These are phyloP conservation scores for Naja naja DNA, from an alignment of 2,113 vertebrate species.

Conservation along the genomic window DNA sequence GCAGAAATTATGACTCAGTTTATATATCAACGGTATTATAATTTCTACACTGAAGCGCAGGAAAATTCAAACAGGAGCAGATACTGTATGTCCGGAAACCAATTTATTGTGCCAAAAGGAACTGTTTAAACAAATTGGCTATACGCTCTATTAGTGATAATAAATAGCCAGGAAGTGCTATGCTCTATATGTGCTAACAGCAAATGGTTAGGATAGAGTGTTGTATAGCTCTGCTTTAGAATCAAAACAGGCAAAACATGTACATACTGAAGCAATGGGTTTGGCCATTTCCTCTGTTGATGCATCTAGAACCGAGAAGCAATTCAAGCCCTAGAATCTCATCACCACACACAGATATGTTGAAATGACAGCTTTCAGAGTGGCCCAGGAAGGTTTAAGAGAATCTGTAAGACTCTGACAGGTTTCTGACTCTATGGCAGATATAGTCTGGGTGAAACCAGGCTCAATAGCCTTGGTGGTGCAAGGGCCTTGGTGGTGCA, in stretches of 20 bases:
- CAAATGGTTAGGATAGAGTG: neutral
- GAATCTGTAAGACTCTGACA: neutral
- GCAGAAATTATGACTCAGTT: neutral
- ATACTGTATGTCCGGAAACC: neutral
- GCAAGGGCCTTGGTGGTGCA: no score
- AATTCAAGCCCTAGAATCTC: neutral
- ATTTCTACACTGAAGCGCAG: neutral
- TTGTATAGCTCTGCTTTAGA: neutral
- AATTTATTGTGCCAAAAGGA: neutral
- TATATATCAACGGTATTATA: neutral
- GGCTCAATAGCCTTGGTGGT: no score
- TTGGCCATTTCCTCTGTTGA: neutral
- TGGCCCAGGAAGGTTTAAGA: neutral
- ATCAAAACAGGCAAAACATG: rapidly evolving
- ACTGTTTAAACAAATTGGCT: slow-evolving; percentile 26
- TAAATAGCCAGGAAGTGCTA: neutral
- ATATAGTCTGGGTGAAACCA: no score
- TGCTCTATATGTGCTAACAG: neutral
- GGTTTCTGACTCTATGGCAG: no score
- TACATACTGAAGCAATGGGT: neutral
- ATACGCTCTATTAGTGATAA: neutral
- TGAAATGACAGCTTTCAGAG: neutral
- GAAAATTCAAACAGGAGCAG: slow-evolving; percentile 15
- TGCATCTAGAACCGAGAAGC: neutral
- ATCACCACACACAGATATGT: neutral